Evolutionary conservation across 2,113 vertebrate genomes (phyloP), one percentile per base, ranked within the genome.

Genomic region (Brachypteracias leptosomus): DNA sequence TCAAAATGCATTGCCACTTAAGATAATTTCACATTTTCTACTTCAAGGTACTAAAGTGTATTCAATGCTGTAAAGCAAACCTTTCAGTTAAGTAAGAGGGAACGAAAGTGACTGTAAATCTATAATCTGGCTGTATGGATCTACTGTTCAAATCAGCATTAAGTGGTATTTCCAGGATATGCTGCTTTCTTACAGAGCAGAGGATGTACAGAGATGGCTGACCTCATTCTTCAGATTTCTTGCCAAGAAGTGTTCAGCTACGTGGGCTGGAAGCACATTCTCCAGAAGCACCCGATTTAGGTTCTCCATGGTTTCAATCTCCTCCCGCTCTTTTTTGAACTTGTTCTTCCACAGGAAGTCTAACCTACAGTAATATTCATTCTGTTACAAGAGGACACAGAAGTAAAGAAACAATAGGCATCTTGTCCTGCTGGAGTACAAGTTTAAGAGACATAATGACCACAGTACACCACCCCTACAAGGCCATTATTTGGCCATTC

Each of bases 331-430:
- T 98, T 99, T 99, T 98, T 99, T 99, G 98, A 99, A 99, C 98
- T 99, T 99, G 98, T 99, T 99, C 98, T 99, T 99, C 99, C 99
- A 99, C 77, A 99, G 98, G 98, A 99, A 99, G 98, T 99, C 99
- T 98, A 99, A 99, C 99, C 99, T 99, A 99, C 99, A 99, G 99
- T 99, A 99, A 99, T 99, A 99, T 99, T 99, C 99, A 99, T 99
- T 99, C 99, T 99, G 99, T 99, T 99, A 99, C 98, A 99, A 99
- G 99, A 99, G 99, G 99, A 99, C 99, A 99, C 99, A 99, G 98
- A 99, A 98, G 98, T 99, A 98, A 99, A 99, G 98, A 99, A 98
- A 98, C 98, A 98, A 98, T 98, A 99, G 98, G 98, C 98, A 99
- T 98, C 97, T 98, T 97, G 98, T 98, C 97, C 98, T 98, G 97